These are phyloP conservation scores for Unio delphinus DNA, from an alignment of 2,888 invertebrate species.

Conservation along the genomic window DNA sequence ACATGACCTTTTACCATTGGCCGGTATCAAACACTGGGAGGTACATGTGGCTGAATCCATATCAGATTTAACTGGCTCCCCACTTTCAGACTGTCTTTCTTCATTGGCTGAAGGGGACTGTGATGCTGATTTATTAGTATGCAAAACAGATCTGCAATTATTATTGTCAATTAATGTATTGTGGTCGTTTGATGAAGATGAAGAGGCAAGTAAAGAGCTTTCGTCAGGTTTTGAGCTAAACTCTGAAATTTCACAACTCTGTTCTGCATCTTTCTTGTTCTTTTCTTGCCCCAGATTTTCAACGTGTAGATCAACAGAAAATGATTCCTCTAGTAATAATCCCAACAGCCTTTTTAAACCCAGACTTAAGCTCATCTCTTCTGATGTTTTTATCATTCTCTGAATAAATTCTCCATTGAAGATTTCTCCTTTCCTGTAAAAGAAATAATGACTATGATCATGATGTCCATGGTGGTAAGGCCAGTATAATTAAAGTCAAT, in stretches of 20 bases:
- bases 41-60: too few relatives aligned
- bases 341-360: slow-evolving; percentile 5
- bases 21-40: too few relatives aligned
- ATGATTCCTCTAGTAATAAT: slow-evolving; percentile 11
- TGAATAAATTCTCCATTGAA: slow-evolving; percentile 25
- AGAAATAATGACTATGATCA: background rate
- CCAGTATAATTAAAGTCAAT: too few relatives aligned
- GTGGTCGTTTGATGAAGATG: too few relatives aligned
- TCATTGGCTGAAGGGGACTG: too few relatives aligned
- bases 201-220: too few relatives aligned
- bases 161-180: too few relatives aligned
- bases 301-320: slow-evolving; percentile 1
- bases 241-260: background rate
- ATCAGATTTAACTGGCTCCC: slow-evolving; percentile 1
- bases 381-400: background rate
- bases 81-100: background rate
- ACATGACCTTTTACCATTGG: slow-evolving; percentile 7
- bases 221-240: too few relatives aligned
- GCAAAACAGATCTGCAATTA: background rate
- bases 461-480: too few relatives aligned
- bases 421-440: slow-evolving; percentile 38
- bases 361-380: background rate
- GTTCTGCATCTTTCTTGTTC: background rate
- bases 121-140: too few relatives aligned
- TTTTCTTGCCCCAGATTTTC: background rate